These are phyloP conservation scores for Eueides isabella DNA, from an alignment of 1,140 invertebrate genomes.

Conservation along the genomic window DNA sequence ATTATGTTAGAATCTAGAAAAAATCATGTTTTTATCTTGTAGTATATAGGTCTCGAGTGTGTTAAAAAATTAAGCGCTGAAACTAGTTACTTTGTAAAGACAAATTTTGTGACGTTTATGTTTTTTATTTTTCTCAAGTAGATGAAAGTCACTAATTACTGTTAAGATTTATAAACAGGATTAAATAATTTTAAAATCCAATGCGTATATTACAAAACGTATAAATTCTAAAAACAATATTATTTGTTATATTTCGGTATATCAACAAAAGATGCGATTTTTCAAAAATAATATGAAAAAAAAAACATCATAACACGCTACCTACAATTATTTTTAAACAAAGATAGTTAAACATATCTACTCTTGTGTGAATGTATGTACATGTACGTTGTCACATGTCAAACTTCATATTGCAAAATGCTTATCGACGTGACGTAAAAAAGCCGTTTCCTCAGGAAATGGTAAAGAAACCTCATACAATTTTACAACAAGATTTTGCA, in stretches of 20 bases:
- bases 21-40: background rate
- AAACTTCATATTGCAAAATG: constrained; percentile 18
- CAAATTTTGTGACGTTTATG: background rate
- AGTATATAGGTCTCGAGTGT: background rate
- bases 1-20: background rate
- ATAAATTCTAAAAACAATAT: too few species aligned
- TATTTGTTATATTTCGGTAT: too few species aligned
- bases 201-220: too few species aligned
- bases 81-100: background rate
- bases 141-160: too few species aligned
- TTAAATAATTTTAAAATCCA: too few species aligned
- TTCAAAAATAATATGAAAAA: too few species aligned
- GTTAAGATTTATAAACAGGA: too few species aligned
- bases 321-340: too few species aligned
- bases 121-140: too few species aligned
- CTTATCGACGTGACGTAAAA: constrained; percentile 42
- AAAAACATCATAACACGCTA: too few species aligned
- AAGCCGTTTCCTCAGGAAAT: constrained; percentile 52
- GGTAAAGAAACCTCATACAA: constrained; percentile 20
- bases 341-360: background rate
- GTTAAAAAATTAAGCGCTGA: background rate
- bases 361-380: too few species aligned
- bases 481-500: constrained; percentile 1
- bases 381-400: constrained; percentile 6
- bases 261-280: too few species aligned